Base-by-base conservation (phyloP, 1,140 invertebrate species). In the Cydia strobilella region DNA sequence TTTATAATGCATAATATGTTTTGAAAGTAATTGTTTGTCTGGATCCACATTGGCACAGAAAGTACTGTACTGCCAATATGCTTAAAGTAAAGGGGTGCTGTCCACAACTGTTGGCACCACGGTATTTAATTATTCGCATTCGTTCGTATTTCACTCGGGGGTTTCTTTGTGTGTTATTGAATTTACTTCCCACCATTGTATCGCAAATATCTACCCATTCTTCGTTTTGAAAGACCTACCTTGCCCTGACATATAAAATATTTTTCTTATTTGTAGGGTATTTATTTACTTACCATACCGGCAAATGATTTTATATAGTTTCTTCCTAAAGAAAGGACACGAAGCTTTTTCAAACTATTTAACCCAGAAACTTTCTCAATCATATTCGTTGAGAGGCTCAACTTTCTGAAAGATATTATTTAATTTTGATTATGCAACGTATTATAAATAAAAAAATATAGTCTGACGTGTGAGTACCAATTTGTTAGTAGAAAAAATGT, bases 271-370 rank as follows among this genome's bases (percentile, higher is more conserved):
- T 45, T 45, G 3, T 15, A 45, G 25, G 69, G 20, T 42, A 74
- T 59, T 74, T 42, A 74, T 59, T 74, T n/a, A 83, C 90, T 93
- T 93, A 96, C 96, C 81, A 98, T 94, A 27, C 97, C 97, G 42
- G 95, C 92, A 66, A 99, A 95, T n/a, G 94, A 96, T 93, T 99
- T 99, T 4, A 99, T 96, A 80, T 97, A 96, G 89, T 99, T 99
- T 80, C 98, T 94, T 15, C 97, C 97, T 5, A 99, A 83, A 0
- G 97, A 97, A 1, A 99, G 90, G 48, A 99, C 94, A 86, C 95
- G 96, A 54, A 99, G 91, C 85, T 97, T 96, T 89, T 97, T 97
- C 80, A 99, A 88, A 27, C 95, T 95, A 81, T 95, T 95, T 6
- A 98, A 84, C 12, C 95, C 95, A 7, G 95, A 94, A 35, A 98